A percentile compares a stretch with the other conserved stretches of the same genome.
Evolutionary conservation across 2,888 invertebrate genomes (phyloP).

Genomic region (Parascotia fuliginaria): DNA sequence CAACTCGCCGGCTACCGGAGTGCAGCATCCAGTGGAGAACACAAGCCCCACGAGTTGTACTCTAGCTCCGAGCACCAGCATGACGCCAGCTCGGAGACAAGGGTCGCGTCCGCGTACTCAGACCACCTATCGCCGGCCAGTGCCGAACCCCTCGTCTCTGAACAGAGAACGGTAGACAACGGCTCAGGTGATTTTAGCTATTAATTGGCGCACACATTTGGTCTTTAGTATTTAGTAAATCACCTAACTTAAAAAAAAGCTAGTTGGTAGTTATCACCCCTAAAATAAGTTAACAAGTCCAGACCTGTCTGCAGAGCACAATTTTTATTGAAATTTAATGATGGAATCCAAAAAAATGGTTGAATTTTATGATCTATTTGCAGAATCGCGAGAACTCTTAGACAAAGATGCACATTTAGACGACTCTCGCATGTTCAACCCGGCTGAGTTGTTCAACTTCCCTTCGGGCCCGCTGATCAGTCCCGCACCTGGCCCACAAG

Average conservation of each 20-base stretch:
- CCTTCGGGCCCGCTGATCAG: constrained; percentile 3
- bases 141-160: constrained; percentile 4
- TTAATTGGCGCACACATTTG: no score
- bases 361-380: neutral
- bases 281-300: no score
- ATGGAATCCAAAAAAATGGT: no score
- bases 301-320: no score
- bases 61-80: neutral
- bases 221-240: no score
- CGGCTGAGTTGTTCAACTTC: constrained; percentile 33
- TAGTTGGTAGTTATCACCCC: no score
- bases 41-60: neutral
- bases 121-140: neutral
- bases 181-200: neutral
- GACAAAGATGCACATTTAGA: constrained; percentile 24
- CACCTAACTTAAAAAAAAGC: no score
- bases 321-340: no score
- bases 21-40: neutral
- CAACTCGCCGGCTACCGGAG: neutral
- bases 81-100: neutral
- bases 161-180: constrained; percentile 3
- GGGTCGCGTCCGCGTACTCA: neutral
- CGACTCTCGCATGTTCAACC: constrained; percentile 43
- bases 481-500: neutral
- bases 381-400: constrained; percentile 18